phyloP scores from a whole-genome alignment of 2,888 invertebrate species.

The Pseudococcus jackbeardsleyi region DNA sequence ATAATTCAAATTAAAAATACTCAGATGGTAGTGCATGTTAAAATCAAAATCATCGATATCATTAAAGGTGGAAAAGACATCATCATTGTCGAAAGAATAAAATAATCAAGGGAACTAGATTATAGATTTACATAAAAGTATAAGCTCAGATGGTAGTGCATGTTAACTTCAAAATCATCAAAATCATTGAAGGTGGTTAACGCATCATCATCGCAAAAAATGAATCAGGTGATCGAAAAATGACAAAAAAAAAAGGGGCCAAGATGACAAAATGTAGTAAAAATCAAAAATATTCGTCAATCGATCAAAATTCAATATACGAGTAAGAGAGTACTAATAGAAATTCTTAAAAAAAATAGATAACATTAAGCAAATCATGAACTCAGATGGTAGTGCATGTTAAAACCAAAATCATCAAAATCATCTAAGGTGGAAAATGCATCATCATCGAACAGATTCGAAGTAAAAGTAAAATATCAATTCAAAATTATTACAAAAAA shows the following conservation, averaged over 20 bases:
- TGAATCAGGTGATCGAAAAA: too few relatives aligned
- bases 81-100: neutral
- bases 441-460: neutral
- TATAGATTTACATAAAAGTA: neutral
- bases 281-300: neutral
- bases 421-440: neutral
- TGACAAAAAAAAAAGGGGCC: too few relatives aligned
- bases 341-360: neutral
- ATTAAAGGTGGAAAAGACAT: neutral
- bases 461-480: neutral
- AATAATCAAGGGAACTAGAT: neutral
- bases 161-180: neutral
- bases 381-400: conserved; percentile 4
- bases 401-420: neutral
- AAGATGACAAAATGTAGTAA: too few relatives aligned
- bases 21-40: conserved; percentile 22
- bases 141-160: neutral
- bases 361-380: neutral
- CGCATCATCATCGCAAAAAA: neutral
- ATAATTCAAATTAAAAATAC: neutral
- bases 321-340: neutral
- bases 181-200: neutral
- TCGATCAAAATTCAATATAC: neutral
- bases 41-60: neutral
- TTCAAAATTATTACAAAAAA: neutral